These are phyloP conservation scores for Pelodytes ibericus DNA, from an alignment of 2,797 vertebrate species.

Conservation along the genomic window DNA sequence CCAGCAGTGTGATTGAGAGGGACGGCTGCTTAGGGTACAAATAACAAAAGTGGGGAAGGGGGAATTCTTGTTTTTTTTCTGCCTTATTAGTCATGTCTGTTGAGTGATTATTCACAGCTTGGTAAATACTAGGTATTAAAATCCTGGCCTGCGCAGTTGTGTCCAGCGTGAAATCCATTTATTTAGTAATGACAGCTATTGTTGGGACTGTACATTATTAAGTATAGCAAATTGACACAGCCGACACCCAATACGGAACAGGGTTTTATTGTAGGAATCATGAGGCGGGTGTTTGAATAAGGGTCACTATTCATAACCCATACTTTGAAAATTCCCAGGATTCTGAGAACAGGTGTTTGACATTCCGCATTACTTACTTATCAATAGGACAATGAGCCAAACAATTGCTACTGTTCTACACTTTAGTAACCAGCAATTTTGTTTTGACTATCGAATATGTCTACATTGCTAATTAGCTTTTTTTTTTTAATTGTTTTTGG, in stretches of 20 bases:
- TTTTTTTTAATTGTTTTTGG: too few relatives aligned
- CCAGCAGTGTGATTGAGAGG: too few relatives aligned
- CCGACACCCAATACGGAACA: not conserved
- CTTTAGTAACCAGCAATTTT: not conserved
- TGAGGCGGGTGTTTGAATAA: not conserved
- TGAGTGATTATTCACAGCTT: too few relatives aligned
- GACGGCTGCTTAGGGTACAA: too few relatives aligned
- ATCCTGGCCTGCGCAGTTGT: not conserved
- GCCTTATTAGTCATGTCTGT: too few relatives aligned
- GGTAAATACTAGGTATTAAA: too few relatives aligned
- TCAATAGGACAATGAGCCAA: constrained; percentile 18
- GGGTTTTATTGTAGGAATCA: not conserved
- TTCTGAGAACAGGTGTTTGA: constrained; percentile 11
- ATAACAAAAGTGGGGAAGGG: too few relatives aligned
- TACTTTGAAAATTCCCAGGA: constrained; percentile 15
- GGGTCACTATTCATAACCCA: not conserved
- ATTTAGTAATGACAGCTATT: not conserved
- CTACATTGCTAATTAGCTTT: not conserved
- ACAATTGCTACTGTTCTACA: not conserved
- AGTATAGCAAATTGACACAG: not conserved
- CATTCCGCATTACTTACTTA: not conserved
- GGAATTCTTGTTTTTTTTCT: too few relatives aligned
- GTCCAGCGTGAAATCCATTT: not conserved
- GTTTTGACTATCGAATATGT: not conserved
- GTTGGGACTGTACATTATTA: not conserved